A percentile compares a stretch with the other conserved stretches of the same genome.
Evolutionary conservation across 2,888 invertebrate species (phyloP).

Genomic region (Camponotus fellah): DNA sequence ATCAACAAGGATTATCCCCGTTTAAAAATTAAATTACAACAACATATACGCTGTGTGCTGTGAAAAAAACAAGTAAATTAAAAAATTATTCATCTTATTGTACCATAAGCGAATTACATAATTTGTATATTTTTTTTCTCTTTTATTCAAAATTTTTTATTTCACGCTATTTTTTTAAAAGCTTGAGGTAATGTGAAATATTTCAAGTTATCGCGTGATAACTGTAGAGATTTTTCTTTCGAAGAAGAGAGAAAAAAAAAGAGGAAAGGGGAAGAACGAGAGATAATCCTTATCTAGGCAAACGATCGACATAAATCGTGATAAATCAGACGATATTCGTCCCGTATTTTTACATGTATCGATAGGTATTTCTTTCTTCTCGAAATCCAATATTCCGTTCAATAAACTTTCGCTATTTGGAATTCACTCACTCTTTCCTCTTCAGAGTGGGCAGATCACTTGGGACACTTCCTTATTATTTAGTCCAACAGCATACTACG

Average conservation of each 20-base stretch:
- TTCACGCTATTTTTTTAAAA: not conserved
- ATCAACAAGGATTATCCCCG: conserved; percentile 19
- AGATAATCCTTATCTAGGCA: conserved; percentile 31
- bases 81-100: not conserved
- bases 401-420: not conserved
- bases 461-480: conserved; percentile 37
- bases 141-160: not conserved
- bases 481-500: conserved; percentile 77
- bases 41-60: not conserved
- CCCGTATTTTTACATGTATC: not conserved
- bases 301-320: not conserved
- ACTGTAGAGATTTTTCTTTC: not conserved
- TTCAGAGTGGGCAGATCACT: conserved; percentile 11
- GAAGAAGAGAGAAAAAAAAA: not conserved
- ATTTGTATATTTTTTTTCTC: not conserved
- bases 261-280: not conserved
- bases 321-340: not conserved
- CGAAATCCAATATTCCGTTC: not conserved
- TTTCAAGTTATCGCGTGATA: not conserved
- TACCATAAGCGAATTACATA: not conserved
- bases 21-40: not conserved
- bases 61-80: not conserved
- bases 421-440: conserved; percentile 26
- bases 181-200: not conserved
- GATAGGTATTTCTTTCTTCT: not conserved